phyloP scores from a whole-genome alignment of 2,797 vertebrate species.

The Tachyglossus aculeatus region DNA sequence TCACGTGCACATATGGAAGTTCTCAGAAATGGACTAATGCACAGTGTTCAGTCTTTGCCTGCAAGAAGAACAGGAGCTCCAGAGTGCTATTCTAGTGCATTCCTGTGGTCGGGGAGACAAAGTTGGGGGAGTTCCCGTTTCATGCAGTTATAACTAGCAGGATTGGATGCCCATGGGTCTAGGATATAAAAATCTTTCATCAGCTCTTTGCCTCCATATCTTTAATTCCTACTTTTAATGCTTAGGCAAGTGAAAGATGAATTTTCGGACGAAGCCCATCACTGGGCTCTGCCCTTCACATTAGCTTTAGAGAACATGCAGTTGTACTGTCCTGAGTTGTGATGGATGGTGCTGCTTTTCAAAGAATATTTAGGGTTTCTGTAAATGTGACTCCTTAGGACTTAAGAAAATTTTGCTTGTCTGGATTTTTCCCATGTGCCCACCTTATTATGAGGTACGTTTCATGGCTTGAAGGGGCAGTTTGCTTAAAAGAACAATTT shows the following conservation, averaged over 20 bases:
- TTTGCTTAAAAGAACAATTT: too few species aligned
- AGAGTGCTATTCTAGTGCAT: too few species aligned
- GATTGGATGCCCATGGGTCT: too few species aligned
- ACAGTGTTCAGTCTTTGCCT: too few species aligned
- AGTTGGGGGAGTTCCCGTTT: too few species aligned
- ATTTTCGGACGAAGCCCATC: not conserved
- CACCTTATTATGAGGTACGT: slow-evolving; percentile 39
- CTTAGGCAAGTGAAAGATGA: not conserved
- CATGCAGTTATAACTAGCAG: too few species aligned
- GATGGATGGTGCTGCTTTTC: slow-evolving; percentile 21
- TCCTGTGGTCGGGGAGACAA: too few species aligned
- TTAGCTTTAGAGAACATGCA: not conserved
- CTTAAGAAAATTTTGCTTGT: slow-evolving; percentile 28
- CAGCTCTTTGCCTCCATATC: not conserved
- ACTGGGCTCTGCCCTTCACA: slow-evolving; percentile 43
- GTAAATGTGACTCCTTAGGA: slow-evolving; percentile 23
- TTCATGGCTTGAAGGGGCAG: slow-evolving; percentile 42
- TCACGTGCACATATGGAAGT: too few species aligned
- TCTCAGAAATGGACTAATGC: too few species aligned
- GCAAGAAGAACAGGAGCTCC: too few species aligned
- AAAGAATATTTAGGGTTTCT: not conserved
- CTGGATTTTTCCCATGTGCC: slow-evolving; percentile 17
- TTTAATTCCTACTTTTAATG: not conserved
- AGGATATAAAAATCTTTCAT: not conserved
- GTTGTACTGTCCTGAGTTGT: not conserved